Evolutionary conservation across 30 jellyfish, hydroid and myxozoan genomes (phyloP), one percentile per base, ranked within the genome.

Genomic region (Turritopsis dohrnii): DNA sequence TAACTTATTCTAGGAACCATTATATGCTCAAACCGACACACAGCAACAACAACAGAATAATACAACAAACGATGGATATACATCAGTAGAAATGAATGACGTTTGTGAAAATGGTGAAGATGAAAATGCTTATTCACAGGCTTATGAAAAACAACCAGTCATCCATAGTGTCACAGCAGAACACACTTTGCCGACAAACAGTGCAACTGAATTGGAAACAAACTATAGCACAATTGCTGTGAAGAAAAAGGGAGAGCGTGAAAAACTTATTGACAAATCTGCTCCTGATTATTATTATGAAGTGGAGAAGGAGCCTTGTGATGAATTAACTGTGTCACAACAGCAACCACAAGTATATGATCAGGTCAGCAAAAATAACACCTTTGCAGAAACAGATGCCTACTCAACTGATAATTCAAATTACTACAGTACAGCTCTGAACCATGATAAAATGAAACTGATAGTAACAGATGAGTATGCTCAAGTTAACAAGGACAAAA

Each of bases 381-480:
- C 13, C 13, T 13, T 13, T 41, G 60, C 5, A 41, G 60, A 41
- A 41, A 41, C 60, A 41, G 60, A 41, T 41, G 9, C 5, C 60
- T 5, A 41, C 13, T 41, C 60, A 3, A 41, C 60, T n/a, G 77
- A 69, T 1, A 27, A 69, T 69, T 27, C 77, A n/a, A 9, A 69
- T 69, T 69, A 69, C 22, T 69, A 69, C 77, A 69, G 77, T 69
- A 69, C 77, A 7, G 77, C 77, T 69, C 31, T 27, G 8, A n/a
- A 23, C 30, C 60, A 41, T 13, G 60, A 41, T 41, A 13, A 41
- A 13, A 27, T 16, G 0, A 27, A 69, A 27, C 77, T 21, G 30
- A 27, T 19, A n/a, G 22, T 69, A 69, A 69, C 77, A 69, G 77
- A 69, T 69, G 77, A 69, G 77, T 69, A 69, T 69, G 77, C 77